A percentile compares a stretch with the other conserved stretches of the same genome.
These are phyloP conservation scores for Ochropleura leucogaster DNA, from an alignment of 2,888 invertebrate genomes.

Conservation along the genomic window DNA sequence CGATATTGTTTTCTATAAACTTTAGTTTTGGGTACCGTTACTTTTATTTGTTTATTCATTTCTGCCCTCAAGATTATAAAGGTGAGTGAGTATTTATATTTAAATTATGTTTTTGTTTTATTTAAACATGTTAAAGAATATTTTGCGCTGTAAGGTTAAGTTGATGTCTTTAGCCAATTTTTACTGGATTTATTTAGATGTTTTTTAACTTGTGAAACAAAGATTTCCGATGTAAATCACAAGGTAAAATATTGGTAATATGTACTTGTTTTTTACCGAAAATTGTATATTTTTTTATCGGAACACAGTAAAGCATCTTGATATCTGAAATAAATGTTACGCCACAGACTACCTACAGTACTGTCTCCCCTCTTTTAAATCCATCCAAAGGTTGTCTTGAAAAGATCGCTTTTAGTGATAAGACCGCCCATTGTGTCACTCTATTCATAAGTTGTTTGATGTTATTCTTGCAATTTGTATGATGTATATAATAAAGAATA, in stretches of 20 bases:
- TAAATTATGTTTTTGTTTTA: neutral
- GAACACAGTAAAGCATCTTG: neutral
- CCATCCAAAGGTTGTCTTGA: too few species aligned
- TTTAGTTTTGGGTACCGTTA: neutral
- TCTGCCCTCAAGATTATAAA: conserved; percentile 6
- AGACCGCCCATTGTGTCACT: too few species aligned
- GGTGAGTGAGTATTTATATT: conserved; percentile 24
- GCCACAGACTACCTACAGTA: too few species aligned
- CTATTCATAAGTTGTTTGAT: too few species aligned
- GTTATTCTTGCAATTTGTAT: too few species aligned
- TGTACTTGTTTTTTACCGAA: neutral
- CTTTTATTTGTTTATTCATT: neutral
- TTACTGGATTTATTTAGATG: neutral
- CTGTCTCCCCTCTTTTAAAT: too few species aligned
- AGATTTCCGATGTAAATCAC: neutral
- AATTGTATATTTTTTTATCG: neutral
- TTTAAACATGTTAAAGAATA: neutral
- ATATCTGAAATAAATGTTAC: too few species aligned
- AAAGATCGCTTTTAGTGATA: too few species aligned
- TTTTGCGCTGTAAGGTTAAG: neutral
- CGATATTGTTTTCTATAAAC: neutral
- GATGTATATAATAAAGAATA: too few species aligned
- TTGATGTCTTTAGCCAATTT: neutral
- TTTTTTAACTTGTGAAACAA: neutral
- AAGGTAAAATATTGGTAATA: neutral